Evolutionary conservation across 2,797 vertebrate genomes (phyloP), one percentile per base, ranked within the genome.

Genomic region (Spondyliosoma cantharus): DNA sequence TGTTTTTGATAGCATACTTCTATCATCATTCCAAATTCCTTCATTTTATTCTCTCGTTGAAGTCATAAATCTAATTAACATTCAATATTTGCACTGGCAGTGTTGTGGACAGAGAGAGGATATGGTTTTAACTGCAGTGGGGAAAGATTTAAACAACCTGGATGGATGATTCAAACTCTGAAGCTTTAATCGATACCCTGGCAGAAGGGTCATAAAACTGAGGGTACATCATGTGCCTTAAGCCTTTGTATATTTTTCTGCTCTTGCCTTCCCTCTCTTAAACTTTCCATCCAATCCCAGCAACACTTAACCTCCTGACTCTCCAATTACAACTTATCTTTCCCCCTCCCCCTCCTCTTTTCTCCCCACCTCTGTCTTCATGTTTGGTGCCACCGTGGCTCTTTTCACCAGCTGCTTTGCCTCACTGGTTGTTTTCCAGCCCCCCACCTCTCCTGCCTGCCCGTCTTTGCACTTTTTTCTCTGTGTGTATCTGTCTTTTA

Each of bases 401-500:
- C 67, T 78, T 60, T 79, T 67, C 48, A 63, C 56, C 60, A 46
- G 42, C 68, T 15, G n/a, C n/a, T 74, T 24, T 53, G 56, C 16
- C 42, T 60, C 19, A 7, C 68, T 37, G 56, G 25, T 71, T 83
- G 72, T 76, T 85, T 75, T 53, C 52, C 70, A 71, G 37, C 58
- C 57, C 62, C 16, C 42, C 24, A 54, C 60, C 60, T 29, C 64
- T 62, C 45, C 65, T 50, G 16, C 19, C 43, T 62, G 59, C 22
- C 49, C 5, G 20, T 53, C 42, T 71, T 48, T 46, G 74, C 25
- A 8, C 69, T 61, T 72, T 37, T 20, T 49, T 52, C 37, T 24
- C 2, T 67, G 14, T 67, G 64, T 8, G 49, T 83, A 76, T 84
- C 82, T 82, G 78, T 75, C 65, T 84, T 87, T 80, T 71, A 74